These are phyloP conservation scores for Amazona vittata DNA, from an alignment of 2,113 vertebrate genomes.

Conservation along the genomic window DNA sequence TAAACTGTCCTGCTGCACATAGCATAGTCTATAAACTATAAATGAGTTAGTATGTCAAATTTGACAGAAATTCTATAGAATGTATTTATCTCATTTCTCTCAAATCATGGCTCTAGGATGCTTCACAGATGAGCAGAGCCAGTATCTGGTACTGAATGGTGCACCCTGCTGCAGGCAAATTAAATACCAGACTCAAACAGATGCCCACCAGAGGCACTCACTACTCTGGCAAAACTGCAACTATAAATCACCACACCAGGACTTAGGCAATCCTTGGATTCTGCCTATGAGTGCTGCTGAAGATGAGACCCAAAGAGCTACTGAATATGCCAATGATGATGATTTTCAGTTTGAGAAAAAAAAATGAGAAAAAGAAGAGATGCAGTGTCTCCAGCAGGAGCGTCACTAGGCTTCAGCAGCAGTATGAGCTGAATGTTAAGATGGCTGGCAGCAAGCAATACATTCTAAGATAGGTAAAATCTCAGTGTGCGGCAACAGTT, in stretches of 20 bases:
- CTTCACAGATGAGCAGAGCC: background rate
- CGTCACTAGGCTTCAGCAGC: background rate
- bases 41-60: background rate
- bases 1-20: background rate
- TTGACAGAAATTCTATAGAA: background rate
- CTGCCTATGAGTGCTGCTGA: background rate
- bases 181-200: background rate
- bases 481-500: background rate
- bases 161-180: background rate
- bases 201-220: background rate
- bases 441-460: background rate
- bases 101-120: background rate
- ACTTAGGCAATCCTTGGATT: background rate
- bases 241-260: background rate
- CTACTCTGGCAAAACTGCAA: background rate
- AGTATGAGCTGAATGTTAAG: background rate
- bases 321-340: rapidly evolving
- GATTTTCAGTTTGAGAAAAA: background rate
- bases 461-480: background rate
- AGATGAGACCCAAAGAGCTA: background rate
- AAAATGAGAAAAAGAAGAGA: background rate
- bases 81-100: background rate
- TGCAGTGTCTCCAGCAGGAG: background rate
- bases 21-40: background rate
- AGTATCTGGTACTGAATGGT: background rate